A percentile compares a stretch with the other conserved stretches of the same genome.
Conservation (phyloP, 2,888 invertebrate species). For the Eulithis prunata region DNA sequence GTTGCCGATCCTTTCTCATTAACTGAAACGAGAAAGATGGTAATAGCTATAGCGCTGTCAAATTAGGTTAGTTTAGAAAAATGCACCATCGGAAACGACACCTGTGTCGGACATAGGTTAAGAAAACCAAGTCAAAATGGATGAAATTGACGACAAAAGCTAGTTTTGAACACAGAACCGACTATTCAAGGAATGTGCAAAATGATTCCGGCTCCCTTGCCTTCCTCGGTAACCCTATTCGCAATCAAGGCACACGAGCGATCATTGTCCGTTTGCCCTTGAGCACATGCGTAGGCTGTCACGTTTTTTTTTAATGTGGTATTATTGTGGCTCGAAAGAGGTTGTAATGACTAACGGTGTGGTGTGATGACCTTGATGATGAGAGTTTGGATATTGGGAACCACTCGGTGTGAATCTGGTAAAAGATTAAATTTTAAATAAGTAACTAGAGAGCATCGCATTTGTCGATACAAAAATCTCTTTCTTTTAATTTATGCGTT, state of each 20-base stretch:
- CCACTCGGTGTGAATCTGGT: constrained; percentile 7
- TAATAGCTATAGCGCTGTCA: too few species aligned
- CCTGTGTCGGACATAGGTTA: too few species aligned
- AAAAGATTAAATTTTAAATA: neutral
- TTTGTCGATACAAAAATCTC: too few species aligned
- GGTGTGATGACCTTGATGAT: constrained; percentile 12
- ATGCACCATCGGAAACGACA: too few species aligned
- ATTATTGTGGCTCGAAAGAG: constrained; percentile 9
- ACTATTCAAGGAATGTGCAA: constrained; percentile 6
- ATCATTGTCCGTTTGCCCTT: constrained; percentile 54
- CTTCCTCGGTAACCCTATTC: constrained; percentile 35
- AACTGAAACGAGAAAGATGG: too few species aligned
- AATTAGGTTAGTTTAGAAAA: too few species aligned
- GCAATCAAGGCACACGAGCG: constrained; percentile 49
- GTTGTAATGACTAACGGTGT: constrained; percentile 16
- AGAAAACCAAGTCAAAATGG: too few species aligned
- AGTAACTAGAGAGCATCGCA: too few species aligned
- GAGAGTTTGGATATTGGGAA: neutral
- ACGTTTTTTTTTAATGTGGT: constrained; percentile 31
- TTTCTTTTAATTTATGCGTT: too few species aligned
- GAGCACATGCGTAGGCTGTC: constrained; percentile 34
- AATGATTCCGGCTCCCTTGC: constrained; percentile 12
- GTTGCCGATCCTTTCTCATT: too few species aligned
- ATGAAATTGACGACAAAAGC: neutral
- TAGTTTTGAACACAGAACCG: neutral